A percentile compares a stretch with the other conserved stretches of the same genome.
phyloP scores from a whole-genome alignment of 2,888 invertebrate species.

The Luperina nickerlii region DNA sequence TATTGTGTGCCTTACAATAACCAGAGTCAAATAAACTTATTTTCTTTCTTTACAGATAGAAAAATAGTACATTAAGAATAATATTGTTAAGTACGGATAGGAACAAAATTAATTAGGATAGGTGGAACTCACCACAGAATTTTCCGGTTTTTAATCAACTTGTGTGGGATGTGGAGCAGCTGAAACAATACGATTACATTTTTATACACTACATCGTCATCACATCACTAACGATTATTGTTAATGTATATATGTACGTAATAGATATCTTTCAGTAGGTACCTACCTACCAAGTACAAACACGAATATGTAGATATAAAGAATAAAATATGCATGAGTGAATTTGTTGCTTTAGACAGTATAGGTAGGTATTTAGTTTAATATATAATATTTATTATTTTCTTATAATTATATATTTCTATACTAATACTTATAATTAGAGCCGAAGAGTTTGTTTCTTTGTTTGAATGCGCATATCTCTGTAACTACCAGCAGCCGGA shows the following conservation, averaged over 20 bases:
- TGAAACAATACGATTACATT: conserved; percentile 12
- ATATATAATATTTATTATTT: too few relatives aligned
- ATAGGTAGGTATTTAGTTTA: too few relatives aligned
- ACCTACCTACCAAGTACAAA: background rate
- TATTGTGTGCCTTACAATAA: too few relatives aligned
- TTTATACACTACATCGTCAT: background rate
- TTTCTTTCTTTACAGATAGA: background rate
- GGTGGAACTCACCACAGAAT: background rate
- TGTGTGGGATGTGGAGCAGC: conserved; percentile 45
- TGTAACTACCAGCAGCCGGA: too few relatives aligned
- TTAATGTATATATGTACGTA: background rate
- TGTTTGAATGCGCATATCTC: too few relatives aligned
- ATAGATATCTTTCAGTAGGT: background rate
- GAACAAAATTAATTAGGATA: background rate
- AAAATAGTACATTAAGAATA: background rate
- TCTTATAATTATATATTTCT: too few relatives aligned
- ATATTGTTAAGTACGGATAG: background rate
- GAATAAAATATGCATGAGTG: background rate
- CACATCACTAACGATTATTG: background rate
- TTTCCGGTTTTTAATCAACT: conserved; percentile 17
- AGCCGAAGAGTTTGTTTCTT: too few relatives aligned
- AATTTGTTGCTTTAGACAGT: background rate
- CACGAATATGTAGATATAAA: too few relatives aligned
- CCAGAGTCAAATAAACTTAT: too few relatives aligned
- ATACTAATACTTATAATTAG: too few relatives aligned